A percentile compares a stretch with the other conserved stretches of the same genome.
Evolutionary conservation across 1,140 invertebrate genomes (phyloP).

Genomic region (Drosophila sproati): DNA sequence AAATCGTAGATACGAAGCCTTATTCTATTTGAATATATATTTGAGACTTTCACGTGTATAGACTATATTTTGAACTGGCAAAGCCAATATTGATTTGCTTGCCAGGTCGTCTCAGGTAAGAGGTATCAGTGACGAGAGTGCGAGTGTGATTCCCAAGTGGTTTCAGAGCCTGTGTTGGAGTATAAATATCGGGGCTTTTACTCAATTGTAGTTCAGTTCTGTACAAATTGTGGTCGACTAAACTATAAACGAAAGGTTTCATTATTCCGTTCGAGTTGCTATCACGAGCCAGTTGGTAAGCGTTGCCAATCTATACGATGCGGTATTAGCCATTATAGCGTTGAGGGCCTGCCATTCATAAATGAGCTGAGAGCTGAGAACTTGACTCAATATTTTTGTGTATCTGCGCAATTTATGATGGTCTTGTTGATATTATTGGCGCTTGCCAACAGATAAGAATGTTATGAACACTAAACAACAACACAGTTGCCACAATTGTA

Average conservation of each 20-base stretch:
- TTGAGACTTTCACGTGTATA: neutral
- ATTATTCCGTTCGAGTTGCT: neutral
- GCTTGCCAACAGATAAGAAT: slow-evolving; percentile 26
- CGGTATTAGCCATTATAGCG: neutral
- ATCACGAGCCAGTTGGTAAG: slow-evolving; percentile 2
- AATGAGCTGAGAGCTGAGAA: neutral
- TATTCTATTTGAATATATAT: neutral
- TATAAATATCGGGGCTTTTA: slow-evolving; percentile 31
- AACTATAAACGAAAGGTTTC: neutral
- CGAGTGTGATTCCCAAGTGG: slow-evolving; percentile 22
- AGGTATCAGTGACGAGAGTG: slow-evolving; percentile 5
- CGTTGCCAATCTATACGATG: slow-evolving; percentile 10
- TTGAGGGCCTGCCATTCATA: slow-evolving; percentile 2
- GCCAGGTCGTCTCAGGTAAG: slow-evolving; percentile 6
- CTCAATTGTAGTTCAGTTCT: slow-evolving; percentile 24
- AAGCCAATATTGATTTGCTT: slow-evolving; percentile 18
- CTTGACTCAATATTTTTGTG: slow-evolving; percentile 14
- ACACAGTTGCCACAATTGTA: neutral
- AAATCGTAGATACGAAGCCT: neutral
- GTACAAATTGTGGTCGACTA: slow-evolving; percentile 2
- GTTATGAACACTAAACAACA: slow-evolving; percentile 1
- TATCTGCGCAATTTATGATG: slow-evolving; percentile 14
- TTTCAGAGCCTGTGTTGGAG: neutral
- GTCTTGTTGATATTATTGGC: slow-evolving; percentile 14
- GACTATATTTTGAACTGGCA: slow-evolving; percentile 14